phyloP scores from a whole-genome alignment of 2,888 invertebrate species.

The Scaptomyza parva region DNA sequence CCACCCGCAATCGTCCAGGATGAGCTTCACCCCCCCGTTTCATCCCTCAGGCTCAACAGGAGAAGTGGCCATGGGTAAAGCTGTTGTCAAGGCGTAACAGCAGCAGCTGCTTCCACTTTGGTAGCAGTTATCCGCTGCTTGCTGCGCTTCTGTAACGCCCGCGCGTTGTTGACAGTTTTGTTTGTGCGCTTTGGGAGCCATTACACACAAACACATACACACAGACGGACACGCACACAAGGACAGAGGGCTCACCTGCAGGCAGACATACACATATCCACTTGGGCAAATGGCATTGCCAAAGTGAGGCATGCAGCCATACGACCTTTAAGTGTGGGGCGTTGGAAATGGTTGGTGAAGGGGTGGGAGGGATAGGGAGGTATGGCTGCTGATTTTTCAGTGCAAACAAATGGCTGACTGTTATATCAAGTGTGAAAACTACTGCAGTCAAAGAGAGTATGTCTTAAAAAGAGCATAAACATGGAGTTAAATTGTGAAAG shows the following conservation, averaged over 20 bases:
- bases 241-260: conserved; percentile 15
- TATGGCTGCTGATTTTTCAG: conserved; percentile 22
- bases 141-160: neutral
- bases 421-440: conserved; percentile 72
- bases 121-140: conserved; percentile 10
- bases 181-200: conserved; percentile 69
- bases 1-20: conserved; percentile 3
- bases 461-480: neutral
- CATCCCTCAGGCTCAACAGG: neutral
- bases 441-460: conserved; percentile 32
- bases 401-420: conserved; percentile 62
- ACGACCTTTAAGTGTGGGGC: conserved; percentile 11
- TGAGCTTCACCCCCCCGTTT: neutral
- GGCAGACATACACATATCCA: conserved; percentile 3
- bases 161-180: conserved; percentile 67
- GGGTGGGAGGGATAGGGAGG: neutral
- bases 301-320: conserved; percentile 56
- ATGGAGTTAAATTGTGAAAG: neutral
- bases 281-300: conserved; percentile 36
- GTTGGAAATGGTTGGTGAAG: neutral
- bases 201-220: conserved; percentile 46
- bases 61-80: neutral
- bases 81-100: neutral
- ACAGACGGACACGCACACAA: conserved; percentile 4
- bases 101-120: conserved; percentile 22